These are phyloP conservation scores for Ptilorrhoa leucosticta DNA, from an alignment of 2,113 vertebrate species.

Conservation along the genomic window DNA sequence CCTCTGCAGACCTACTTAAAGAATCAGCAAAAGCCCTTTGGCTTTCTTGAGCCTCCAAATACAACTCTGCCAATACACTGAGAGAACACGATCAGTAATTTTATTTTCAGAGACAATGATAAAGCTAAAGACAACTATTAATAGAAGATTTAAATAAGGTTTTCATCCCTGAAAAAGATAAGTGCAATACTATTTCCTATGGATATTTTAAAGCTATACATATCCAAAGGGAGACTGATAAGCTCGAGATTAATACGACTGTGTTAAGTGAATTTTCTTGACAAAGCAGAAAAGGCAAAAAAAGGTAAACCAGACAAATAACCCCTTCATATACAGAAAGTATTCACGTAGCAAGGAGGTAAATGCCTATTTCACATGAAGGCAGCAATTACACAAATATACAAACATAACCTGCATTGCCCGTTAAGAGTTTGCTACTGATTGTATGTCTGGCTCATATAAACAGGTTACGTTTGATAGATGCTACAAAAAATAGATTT, in stretches of 20 bases:
- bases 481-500: background rate
- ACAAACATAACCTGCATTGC: background rate
- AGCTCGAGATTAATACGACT: background rate
- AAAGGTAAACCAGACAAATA: background rate
- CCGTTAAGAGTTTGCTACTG: background rate
- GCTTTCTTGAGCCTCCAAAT: background rate
- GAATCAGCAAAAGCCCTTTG: background rate
- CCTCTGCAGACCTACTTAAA: background rate
- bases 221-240: background rate
- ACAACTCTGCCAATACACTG: background rate
- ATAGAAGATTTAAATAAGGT: background rate
- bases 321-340: background rate
- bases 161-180: background rate
- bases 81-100: background rate
- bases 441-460: background rate
- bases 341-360: background rate
- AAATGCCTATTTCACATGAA: background rate
- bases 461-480: background rate
- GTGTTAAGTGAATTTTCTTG: background rate
- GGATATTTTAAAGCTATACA: background rate
- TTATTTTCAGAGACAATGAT: background rate
- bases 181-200: background rate
- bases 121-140: background rate
- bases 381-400: background rate
- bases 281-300: background rate